Evolutionary conservation across 2,113 vertebrate genomes (phyloP).

Genomic region (human (Homo sapiens)): GRCh38 chr11:29735501-29736000

Average conservation of each 20-base stretch:
- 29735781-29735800: no score
- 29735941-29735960: not conserved
- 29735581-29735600: not conserved
- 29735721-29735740: not conserved
- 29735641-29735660: not conserved
- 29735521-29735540: not conserved
- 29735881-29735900: not conserved
- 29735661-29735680: not conserved
- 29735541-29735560: not conserved
- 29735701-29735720: not conserved
- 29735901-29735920: not conserved
- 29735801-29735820: not conserved
- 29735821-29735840: not conserved
- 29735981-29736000: not conserved
- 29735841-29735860: not conserved
- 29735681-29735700: not conserved
- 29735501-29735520: accelerated
- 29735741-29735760: accelerated
- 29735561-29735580: not conserved
- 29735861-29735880: not conserved
- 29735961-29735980: not conserved
- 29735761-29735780: not conserved
- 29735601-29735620: not conserved
- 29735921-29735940: not conserved
- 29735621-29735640: not conserved